Conservation (phyloP, 2,888 invertebrate species). For the Ommatoiulus sabulosus region DNA sequence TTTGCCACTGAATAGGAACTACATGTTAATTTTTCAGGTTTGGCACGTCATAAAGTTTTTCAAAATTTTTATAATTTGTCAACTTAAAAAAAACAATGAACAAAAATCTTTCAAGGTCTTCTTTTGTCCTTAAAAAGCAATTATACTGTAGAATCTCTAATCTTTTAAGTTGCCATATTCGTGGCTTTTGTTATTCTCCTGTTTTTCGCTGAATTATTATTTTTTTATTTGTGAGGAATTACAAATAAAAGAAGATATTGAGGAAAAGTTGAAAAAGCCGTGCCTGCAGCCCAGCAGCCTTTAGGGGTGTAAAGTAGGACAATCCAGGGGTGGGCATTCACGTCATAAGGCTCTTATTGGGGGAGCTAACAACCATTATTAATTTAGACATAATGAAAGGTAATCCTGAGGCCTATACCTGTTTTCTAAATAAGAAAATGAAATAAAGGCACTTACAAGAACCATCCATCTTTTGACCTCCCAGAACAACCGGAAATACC, state of each 20-base stretch:
- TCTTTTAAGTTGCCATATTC: too few relatives aligned
- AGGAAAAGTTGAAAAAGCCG: neutral
- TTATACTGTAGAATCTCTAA: too few relatives aligned
- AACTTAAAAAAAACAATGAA: too few relatives aligned
- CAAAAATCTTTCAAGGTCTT: too few relatives aligned
- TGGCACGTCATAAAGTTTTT: too few relatives aligned
- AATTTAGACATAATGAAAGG: conserved; percentile 36
- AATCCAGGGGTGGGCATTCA: neutral
- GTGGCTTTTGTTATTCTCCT: too few relatives aligned
- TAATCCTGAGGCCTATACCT: neutral
- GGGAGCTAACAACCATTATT: conserved; percentile 9
- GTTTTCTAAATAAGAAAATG: neutral
- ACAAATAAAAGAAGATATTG: neutral
- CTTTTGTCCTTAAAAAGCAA: too few relatives aligned
- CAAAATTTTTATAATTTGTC: too few relatives aligned
- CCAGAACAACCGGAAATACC: neutral
- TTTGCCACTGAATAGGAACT: too few relatives aligned
- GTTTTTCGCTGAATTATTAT: neutral
- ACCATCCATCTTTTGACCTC: conserved; percentile 1
- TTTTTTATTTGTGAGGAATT: neutral
- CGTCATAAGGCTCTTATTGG: conserved; percentile 2
- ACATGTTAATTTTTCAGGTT: too few relatives aligned
- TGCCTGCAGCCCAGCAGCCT: neutral
- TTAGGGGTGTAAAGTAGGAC: conserved; percentile 11
- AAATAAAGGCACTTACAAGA: neutral